Evolutionary conservation across 2,888 invertebrate species (phyloP).

Genomic region (Amphipyra tragopoginis): DNA sequence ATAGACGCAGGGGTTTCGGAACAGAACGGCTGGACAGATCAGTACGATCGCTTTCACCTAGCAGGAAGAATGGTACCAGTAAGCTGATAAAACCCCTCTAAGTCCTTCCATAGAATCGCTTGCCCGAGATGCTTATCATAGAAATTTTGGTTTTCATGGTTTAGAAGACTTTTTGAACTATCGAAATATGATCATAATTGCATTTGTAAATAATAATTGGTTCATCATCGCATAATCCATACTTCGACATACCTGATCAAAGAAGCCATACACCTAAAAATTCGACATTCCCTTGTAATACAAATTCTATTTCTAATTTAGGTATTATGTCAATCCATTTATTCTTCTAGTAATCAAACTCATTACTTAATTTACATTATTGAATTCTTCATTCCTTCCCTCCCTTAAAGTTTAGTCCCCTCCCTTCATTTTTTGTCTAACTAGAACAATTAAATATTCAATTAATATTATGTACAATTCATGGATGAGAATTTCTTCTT

Average conservation of each 20-base stretch:
- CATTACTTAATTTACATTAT: background rate
- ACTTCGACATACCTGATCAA: background rate
- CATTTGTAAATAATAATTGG: background rate
- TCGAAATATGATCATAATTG: background rate
- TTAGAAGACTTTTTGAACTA: background rate
- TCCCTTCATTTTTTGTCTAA: constrained; percentile 23
- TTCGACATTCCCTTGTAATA: constrained; percentile 4
- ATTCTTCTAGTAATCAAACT: constrained; percentile 10
- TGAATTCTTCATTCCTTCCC: background rate
- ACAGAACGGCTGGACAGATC: constrained; percentile 94
- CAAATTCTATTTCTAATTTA: constrained; percentile 9
- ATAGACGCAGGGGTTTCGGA: constrained; percentile 93
- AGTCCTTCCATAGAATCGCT: constrained; percentile 22
- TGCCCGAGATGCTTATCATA: constrained; percentile 50
- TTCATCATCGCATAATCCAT: constrained; percentile 14
- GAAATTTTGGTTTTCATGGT: constrained; percentile 16
- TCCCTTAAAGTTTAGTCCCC: background rate
- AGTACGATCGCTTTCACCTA: constrained; percentile 92
- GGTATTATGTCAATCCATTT: constrained; percentile 4
- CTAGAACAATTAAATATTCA: constrained; percentile 28
- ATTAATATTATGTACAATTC: constrained; percentile 32
- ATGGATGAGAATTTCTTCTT: constrained; percentile 75
- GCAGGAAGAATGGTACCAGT: constrained; percentile 87
- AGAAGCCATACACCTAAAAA: constrained; percentile 3
- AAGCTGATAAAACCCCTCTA: constrained; percentile 57